phyloP scores from a whole-genome alignment of 1,140 invertebrate genomes.

The Patella vulgata region DNA sequence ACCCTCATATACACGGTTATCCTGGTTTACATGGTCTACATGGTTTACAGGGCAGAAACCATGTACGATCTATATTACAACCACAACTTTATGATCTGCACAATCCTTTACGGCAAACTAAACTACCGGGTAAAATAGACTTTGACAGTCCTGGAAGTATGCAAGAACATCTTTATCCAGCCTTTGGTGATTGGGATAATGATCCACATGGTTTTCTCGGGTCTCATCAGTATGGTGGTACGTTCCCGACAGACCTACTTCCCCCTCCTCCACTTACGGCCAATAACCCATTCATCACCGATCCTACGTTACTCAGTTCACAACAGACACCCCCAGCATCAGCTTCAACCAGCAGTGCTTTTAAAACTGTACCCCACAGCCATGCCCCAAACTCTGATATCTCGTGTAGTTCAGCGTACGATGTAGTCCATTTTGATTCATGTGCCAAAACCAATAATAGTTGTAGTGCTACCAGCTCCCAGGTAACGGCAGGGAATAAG shows the following conservation, averaged over 20 bases:
- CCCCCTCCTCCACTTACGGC: constrained; percentile 49
- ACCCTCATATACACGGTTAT: constrained; percentile 66
- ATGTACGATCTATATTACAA: constrained; percentile 49
- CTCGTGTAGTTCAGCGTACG: not conserved
- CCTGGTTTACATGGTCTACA: constrained; percentile 48
- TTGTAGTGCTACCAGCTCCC: constrained; percentile 15
- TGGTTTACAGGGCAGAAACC: constrained; percentile 18
- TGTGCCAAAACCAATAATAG: constrained; percentile 19
- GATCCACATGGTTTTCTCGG: constrained; percentile 36
- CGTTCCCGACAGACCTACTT: constrained; percentile 44
- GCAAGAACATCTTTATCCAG: constrained; percentile 60
- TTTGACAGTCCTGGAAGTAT: constrained; percentile 53
- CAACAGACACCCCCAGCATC: constrained; percentile 40
- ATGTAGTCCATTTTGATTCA: constrained; percentile 13
- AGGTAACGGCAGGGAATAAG: constrained; percentile 10
- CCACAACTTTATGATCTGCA: constrained; percentile 63
- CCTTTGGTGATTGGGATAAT: constrained; percentile 64
- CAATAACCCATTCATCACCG: constrained; percentile 39
- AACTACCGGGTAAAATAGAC: constrained; percentile 54
- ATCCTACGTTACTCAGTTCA: constrained; percentile 39
- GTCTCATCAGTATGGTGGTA: constrained; percentile 41
- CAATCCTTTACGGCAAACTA: constrained; percentile 36
- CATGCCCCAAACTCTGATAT: constrained; percentile 6
- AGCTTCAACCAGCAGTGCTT: constrained; percentile 45
- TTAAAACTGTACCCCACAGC: constrained; percentile 35